Conservation (phyloP, 2,888 invertebrate genomes). For the Crepidodera aurea region DNA sequence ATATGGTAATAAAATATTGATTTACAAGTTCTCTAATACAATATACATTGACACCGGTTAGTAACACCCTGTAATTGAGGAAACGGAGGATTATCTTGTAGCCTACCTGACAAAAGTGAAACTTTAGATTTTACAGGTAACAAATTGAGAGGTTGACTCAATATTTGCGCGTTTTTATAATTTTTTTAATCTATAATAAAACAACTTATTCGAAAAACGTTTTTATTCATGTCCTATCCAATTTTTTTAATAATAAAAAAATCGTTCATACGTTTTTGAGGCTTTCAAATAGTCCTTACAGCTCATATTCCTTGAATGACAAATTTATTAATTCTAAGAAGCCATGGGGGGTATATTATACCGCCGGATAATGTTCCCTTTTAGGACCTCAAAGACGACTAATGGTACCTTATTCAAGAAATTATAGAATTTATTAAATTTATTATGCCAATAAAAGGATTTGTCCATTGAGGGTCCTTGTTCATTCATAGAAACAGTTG, state of each 20-base stretch:
- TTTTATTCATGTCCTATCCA: too few species aligned
- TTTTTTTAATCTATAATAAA: too few species aligned
- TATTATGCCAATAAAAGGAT: slow-evolving; percentile 5
- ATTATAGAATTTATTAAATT: slow-evolving; percentile 7
- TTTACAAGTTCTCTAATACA: not conserved
- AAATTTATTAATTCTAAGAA: slow-evolving; percentile 3
- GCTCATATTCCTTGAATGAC: too few species aligned
- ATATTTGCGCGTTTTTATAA: too few species aligned
- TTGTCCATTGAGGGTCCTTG: not conserved
- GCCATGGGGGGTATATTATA: slow-evolving; percentile 2
- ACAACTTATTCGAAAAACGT: too few species aligned
- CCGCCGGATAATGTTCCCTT: not conserved
- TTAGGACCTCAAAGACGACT: not conserved
- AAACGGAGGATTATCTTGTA: not conserved
- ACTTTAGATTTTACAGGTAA: too few species aligned
- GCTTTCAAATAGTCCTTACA: too few species aligned
- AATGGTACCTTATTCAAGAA: not conserved
- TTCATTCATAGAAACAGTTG: not conserved
- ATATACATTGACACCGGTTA: not conserved
- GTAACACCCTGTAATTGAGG: slow-evolving; percentile 10
- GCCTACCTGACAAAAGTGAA: too few species aligned
- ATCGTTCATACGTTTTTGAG: too few species aligned
- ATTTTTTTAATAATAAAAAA: too few species aligned
- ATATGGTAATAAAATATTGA: not conserved
- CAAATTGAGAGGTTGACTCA: too few species aligned